Evolutionary conservation across 2,797 vertebrate species (phyloP).

Genomic region (Paguma larvata): DNA sequence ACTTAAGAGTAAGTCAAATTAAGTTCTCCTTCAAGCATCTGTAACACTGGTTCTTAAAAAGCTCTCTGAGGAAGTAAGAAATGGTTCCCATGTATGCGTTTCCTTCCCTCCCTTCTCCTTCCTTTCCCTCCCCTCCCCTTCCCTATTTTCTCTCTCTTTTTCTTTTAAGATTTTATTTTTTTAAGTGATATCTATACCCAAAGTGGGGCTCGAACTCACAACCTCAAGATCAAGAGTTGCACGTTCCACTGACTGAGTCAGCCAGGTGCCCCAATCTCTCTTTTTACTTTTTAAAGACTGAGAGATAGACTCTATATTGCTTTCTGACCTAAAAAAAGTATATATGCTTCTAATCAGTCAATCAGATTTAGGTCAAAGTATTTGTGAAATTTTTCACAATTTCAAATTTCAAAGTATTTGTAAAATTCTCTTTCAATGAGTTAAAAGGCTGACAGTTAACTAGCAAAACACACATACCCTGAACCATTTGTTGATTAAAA

Average conservation of each 20-base stretch:
- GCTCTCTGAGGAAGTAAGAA: background rate
- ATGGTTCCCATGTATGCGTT: background rate
- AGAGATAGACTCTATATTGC: background rate
- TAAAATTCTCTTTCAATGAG: background rate
- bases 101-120: background rate
- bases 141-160: background rate
- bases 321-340: constrained; percentile 3
- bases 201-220: background rate
- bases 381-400: background rate
- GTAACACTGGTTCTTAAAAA: background rate
- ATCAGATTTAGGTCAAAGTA: background rate
- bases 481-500: constrained; percentile 9
- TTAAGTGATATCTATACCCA: background rate
- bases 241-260: background rate
- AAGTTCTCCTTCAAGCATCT: background rate
- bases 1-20: background rate
- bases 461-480: background rate
- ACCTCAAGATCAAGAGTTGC: background rate
- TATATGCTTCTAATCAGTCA: background rate
- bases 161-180: background rate
- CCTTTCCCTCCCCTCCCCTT: too few species aligned
- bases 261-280: background rate
- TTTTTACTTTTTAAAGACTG: background rate
- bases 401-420: background rate
- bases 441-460: constrained; percentile 18